Evolutionary conservation across 2,113 vertebrate species (phyloP), one percentile per base, ranked within the genome.

Genomic region (Alethe diademata): DNA sequence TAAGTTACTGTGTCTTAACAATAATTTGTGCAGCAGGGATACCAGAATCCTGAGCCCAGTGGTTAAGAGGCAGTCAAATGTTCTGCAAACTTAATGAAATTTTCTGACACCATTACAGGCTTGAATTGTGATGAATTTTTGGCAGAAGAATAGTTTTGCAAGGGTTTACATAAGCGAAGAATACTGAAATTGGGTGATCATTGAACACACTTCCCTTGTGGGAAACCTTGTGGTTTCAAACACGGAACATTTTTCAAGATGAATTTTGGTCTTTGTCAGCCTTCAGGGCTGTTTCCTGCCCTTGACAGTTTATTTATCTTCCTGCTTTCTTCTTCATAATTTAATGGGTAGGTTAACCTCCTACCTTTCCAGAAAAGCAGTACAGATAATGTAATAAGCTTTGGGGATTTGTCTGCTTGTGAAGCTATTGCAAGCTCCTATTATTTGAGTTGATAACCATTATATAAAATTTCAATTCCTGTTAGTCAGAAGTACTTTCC

Each of bases 111-210:
- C 17, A 29, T 88, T 89, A 42, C 36, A 90, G 42, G 62, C 84
- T 87, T 87, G 76, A 92, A 87, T 53, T 47, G 61, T 90, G 93
- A 70, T 24, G 72, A 48, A 33, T 73, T 90, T 95, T 91, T 93
- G 84, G 40, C 88, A 88, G 75, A 70, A 76, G 26, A 65, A 56
- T 69, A 91, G 61, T 71, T 96, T 48, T 86, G 28, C 89, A 64
- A 82, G 50, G 50, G 36, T 24, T 97, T 91, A 82, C 56, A n/a
- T 90, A 82, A 93, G 69, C 60, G 79, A 82, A 80, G 56, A 70
- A 43, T 57, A 35, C 35, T 54, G 45, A 81, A 75, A 69, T 66
- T 61, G 74, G 47, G 50, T 80, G 60, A 93, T 94, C 51, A 17
- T 4, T 80, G 64, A 85, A 79, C 57, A 56, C 5, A 5, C 14